Base-by-base conservation (phyloP, 2,113 vertebrate species). In the Synchiropus splendidus region DNA sequence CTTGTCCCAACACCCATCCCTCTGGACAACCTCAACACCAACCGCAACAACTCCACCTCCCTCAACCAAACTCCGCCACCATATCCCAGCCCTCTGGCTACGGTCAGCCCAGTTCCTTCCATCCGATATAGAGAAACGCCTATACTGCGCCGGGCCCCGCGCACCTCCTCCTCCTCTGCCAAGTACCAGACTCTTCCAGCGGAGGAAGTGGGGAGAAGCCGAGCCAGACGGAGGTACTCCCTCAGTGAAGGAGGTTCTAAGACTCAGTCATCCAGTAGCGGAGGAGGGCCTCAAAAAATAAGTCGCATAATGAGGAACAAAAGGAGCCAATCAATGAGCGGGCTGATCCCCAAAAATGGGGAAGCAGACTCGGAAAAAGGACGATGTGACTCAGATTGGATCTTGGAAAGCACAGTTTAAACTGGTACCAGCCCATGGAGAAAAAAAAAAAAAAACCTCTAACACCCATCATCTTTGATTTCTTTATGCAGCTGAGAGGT, bases 41-140 rank as follows among this genome's bases (percentile, higher is more conserved):
- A 96, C 86, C 89, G 90, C 54, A 98, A 97, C 81, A 98, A 96
- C 84, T 97, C 94, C 64, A 91, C 92, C 39, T 84, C 87, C 10
- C 83, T 92, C 61, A 88, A 89, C 84, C 79, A 81, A 48, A 66
- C 67, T 9, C 67, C 58, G 0, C 56, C 55, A 54, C 51, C 68
- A 48, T 39, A 51, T 49, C 47, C 58, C 60, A 16, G 31, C 45
- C 45, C 51, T 1, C 16, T 54, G 38, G 51, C 17, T 30, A 68
- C 62, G 32, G 51, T 47, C 45, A 61, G 62, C 56, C 62, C 72
- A 2, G 47, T 39, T 8, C 47, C 67, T 0, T 71, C 66, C 45
- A 27, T 40, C 18, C 70, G 66, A 2, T 75, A 76, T 35, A 59
- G 60, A 63, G 78, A 82, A 54, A 82, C 74, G 0, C 78, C 80